A percentile compares a stretch with the other conserved stretches of the same genome.
These are phyloP conservation scores for Cryptocephalus primarius DNA, from an alignment of 2,888 invertebrate species.

Conservation along the genomic window DNA sequence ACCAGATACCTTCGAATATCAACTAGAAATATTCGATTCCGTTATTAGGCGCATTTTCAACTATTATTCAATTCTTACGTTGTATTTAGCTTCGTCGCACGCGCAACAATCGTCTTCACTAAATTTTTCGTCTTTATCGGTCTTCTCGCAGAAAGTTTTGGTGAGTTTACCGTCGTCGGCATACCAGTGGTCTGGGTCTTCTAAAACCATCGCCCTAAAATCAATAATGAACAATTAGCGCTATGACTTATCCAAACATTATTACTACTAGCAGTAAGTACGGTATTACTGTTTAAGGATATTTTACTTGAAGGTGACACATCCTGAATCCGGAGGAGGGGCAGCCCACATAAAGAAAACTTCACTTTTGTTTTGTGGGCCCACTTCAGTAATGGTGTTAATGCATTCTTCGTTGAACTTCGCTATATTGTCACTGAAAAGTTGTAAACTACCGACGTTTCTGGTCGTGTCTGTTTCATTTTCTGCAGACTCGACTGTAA, in stretches of 20 bases:
- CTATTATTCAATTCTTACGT: constrained; percentile 40
- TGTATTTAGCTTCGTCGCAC: constrained; percentile 94
- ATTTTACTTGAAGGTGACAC: constrained; percentile 68
- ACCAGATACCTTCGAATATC: constrained; percentile 91
- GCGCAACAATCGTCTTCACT: constrained; percentile 68
- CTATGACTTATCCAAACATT: neutral
- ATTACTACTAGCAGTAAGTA: neutral
- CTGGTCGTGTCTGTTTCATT: constrained; percentile 39
- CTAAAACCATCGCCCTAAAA: constrained; percentile 72
- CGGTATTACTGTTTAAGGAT: neutral
- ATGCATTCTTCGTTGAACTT: constrained; percentile 73
- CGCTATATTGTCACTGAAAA: constrained; percentile 52
- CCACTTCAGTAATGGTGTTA: constrained; percentile 73
- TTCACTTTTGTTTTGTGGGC: constrained; percentile 69
- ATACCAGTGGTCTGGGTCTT: constrained; percentile 72
- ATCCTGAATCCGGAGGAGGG: constrained; percentile 74
- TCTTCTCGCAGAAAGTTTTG: constrained; percentile 68
- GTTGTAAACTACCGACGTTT: constrained; percentile 58
- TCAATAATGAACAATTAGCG: neutral
- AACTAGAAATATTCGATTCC: constrained; percentile 39
- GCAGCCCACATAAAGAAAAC: constrained; percentile 86
- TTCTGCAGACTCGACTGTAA: constrained; percentile 58
- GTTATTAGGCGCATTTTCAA: too few relatives aligned
- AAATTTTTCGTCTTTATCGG: constrained; percentile 49
- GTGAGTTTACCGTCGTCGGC: constrained; percentile 79